Percentiles rank a stretch among this genome's conserved stretches.
Conservation (phyloP, 1,140 invertebrate species). For the Saccostrea cuccullata region DNA sequence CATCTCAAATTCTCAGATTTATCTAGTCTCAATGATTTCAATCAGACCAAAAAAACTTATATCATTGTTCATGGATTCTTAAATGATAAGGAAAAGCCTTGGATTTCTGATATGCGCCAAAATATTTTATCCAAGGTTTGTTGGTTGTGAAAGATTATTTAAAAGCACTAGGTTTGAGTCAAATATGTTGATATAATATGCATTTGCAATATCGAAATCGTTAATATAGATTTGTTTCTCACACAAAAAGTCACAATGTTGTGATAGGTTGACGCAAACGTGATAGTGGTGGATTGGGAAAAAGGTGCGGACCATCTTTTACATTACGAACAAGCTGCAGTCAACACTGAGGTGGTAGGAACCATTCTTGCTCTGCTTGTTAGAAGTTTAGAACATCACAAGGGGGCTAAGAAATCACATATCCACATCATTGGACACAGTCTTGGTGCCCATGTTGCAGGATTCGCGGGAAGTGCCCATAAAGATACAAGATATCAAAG, state of each 20-base stretch:
- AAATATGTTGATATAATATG: too few relatives aligned
- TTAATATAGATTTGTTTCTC: too few relatives aligned
- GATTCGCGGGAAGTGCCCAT: background rate
- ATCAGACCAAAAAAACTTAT: background rate
- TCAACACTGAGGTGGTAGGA: background rate
- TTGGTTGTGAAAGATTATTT: too few relatives aligned
- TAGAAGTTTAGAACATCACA: background rate
- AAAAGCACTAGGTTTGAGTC: too few relatives aligned
- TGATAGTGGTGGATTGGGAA: background rate
- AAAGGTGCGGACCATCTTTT: background rate
- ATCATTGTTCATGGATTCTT: background rate
- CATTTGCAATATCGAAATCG: too few relatives aligned
- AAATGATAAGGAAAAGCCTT: background rate
- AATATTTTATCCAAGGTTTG: too few relatives aligned
- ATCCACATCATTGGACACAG: background rate
- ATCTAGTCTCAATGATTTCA: background rate
- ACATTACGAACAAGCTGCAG: background rate
- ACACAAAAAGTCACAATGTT: too few relatives aligned
- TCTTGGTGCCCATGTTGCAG: conserved; percentile 8
- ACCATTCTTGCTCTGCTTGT: background rate
- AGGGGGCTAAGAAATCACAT: background rate
- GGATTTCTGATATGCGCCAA: background rate
- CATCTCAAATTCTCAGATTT: background rate
- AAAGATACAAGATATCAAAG: background rate
- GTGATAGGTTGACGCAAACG: background rate